Evolutionary conservation across 2,888 invertebrate genomes (phyloP).

Genomic region (Rhorus exstirpatorius): DNA sequence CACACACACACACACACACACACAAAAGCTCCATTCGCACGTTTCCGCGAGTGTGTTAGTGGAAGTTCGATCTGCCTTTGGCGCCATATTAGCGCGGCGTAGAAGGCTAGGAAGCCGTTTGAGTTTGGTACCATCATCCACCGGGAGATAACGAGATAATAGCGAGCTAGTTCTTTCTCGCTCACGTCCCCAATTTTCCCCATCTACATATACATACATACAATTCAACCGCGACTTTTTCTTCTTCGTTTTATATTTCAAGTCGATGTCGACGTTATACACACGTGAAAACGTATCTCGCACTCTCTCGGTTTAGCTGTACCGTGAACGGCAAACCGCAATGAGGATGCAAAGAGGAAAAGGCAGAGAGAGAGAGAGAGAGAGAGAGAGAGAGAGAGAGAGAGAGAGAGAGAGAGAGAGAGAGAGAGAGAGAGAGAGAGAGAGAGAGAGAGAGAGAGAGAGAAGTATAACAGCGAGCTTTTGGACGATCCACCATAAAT

Average conservation of each 20-base stretch:
- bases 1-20: background rate
- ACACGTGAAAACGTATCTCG: slow-evolving; percentile 26
- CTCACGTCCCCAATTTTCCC: no score
- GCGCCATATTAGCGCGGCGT: slow-evolving; percentile 40
- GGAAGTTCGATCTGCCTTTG: slow-evolving; percentile 40
- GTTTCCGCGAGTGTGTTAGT: slow-evolving; percentile 17
- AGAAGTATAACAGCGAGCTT: slow-evolving; percentile 65
- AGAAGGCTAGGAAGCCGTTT: slow-evolving; percentile 56
- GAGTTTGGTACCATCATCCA: slow-evolving; percentile 63
- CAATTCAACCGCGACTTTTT: background rate
- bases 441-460: slow-evolving; percentile 24
- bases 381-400: slow-evolving; percentile 22
- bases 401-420: slow-evolving; percentile 44
- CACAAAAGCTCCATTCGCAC: slow-evolving; percentile 26
- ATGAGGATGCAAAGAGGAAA: slow-evolving; percentile 60
- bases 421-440: slow-evolving; percentile 36
- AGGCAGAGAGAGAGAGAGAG: slow-evolving; percentile 34
- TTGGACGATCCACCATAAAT: slow-evolving; percentile 75
- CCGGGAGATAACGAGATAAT: slow-evolving; percentile 69
- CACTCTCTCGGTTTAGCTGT: slow-evolving; percentile 8
- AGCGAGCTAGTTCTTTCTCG: slow-evolving; percentile 13
- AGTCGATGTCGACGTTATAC: slow-evolving; percentile 2
- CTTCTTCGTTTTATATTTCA: slow-evolving; percentile 12
- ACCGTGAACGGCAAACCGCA: slow-evolving; percentile 15
- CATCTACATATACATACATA: background rate